phyloP scores from a whole-genome alignment of 2,888 invertebrate species.

The Gastrophysa polygoni region DNA sequence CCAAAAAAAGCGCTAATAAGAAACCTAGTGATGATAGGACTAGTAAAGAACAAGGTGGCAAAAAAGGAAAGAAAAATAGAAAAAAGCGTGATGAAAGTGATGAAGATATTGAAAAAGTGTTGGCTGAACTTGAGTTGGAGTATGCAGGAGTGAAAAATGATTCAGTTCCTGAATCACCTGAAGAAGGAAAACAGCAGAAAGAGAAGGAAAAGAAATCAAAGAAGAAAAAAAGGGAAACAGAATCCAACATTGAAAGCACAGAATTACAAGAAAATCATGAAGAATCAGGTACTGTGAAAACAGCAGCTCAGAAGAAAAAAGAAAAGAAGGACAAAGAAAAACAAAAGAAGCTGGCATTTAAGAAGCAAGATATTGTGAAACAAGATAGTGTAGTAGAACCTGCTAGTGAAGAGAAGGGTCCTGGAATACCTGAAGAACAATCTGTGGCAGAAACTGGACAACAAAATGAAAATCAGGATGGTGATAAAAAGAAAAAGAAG shows the following conservation, averaged over 20 bases:
- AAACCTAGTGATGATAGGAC: constrained; percentile 57
- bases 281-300: constrained; percentile 70
- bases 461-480: constrained; percentile 55
- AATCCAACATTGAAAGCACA: constrained; percentile 33
- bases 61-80: constrained; percentile 76
- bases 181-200: constrained; percentile 47
- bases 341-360: constrained; percentile 74
- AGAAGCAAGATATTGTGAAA: constrained; percentile 48
- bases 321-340: constrained; percentile 86
- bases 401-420: constrained; percentile 39
- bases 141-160: constrained; percentile 62
- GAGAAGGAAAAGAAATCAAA: constrained; percentile 48
- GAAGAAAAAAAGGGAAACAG: constrained; percentile 40
- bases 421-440: constrained; percentile 57
- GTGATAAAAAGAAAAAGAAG: constrained; percentile 45
- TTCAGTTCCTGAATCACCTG: constrained; percentile 12
- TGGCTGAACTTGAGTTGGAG: constrained; percentile 83
- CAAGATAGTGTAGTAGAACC: constrained; percentile 23
- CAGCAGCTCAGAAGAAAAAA: constrained; percentile 87
- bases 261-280: constrained; percentile 61
- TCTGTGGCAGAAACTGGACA: constrained; percentile 59
- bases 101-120: constrained; percentile 81
- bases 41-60: constrained; percentile 58
- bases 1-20: constrained; percentile 55
- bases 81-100: constrained; percentile 78